Base-by-base conservation (phyloP, 2,113 vertebrate genomes). In the Indicator maculatus region DNA sequence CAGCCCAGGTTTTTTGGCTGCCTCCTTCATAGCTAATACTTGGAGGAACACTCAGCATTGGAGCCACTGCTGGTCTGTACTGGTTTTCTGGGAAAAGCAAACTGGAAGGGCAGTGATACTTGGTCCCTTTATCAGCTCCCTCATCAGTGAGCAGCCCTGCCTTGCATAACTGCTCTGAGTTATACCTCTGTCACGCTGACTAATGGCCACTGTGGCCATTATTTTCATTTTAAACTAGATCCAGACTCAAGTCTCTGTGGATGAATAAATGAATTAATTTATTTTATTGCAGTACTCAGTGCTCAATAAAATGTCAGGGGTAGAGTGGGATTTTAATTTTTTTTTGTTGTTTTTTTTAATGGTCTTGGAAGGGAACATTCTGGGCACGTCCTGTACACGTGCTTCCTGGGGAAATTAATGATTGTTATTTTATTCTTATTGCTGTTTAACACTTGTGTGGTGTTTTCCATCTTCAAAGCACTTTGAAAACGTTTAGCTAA, bases 371-470 rank as follows among this genome's bases (percentile, higher is more conserved):
- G 56, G 69, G 74, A 33, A 44, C 86, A 82, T 80, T 92, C 76
- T 80, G 59, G 75, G 41, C 47, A 71, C 59, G 11, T 45, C 71
- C 38, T 47, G 45, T 79, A 83, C 61, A 59, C 21, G 36, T 2
- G 2, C 39, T 72, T 93, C 93, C 60, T 87, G 60, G 76, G 73
- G 88, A 94, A 90, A 95, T 96, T 94, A 96, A 96, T 96, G 93
- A 92, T 96, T 96, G 86, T 94, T 93, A 85, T 91, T 94, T 95
- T 94, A 95, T 96, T 92, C 94, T 93, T 93, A 95, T 79, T 93
- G 86, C 76, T 24, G 1, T 65, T 90, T 83, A 93, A 93, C 83
- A 90, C 74, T 95, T 80, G 23, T 52, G 83, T 33, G 76, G 76
- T 78, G 88, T 65, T 95, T 93, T 86, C 78, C 83, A 94, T 97